Conservation (phyloP, 2,113 vertebrate species). For the Ploceus nigricollis region DNA sequence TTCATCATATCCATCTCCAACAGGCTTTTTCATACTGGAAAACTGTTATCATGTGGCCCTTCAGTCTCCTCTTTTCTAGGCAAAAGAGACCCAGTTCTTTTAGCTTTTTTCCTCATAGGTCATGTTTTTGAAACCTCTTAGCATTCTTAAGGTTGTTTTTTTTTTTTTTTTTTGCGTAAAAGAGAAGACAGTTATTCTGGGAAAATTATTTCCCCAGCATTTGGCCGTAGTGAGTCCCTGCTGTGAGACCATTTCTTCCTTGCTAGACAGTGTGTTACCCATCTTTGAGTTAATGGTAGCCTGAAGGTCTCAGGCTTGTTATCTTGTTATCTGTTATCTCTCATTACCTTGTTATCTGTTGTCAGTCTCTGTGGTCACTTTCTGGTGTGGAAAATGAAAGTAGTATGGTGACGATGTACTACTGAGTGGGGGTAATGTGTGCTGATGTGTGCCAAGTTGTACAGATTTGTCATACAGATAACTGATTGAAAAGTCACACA, state of each 20-base stretch:
- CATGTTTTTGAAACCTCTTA: slow-evolving; percentile 29
- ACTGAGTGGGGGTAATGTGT: neutral
- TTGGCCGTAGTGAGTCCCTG: neutral
- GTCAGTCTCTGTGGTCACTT: neutral
- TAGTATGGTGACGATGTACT: neutral
- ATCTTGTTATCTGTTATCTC: neutral
- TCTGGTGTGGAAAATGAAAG: neutral
- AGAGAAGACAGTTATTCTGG: neutral
- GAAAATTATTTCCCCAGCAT: neutral
- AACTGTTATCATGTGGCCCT: neutral
- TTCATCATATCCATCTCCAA: neutral
- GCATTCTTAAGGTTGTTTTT: neutral
- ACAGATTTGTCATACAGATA: neutral
- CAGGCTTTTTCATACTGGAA: neutral
- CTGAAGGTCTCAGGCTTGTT: neutral
- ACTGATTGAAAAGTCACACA: neutral
- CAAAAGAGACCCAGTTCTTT: slow-evolving; percentile 19
- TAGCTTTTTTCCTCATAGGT: neutral
- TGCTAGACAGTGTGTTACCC: neutral
- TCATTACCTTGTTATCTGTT: neutral
- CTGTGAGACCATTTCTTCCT: neutral
- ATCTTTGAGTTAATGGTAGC: neutral
- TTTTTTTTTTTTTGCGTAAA: neutral
- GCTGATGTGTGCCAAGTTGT: neutral
- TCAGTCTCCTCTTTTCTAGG: slow-evolving; percentile 20